A percentile compares a stretch with the other conserved stretches of the same genome.
Conservation (phyloP, 2,888 invertebrate genomes). For the Osedax frankpressi region DNA sequence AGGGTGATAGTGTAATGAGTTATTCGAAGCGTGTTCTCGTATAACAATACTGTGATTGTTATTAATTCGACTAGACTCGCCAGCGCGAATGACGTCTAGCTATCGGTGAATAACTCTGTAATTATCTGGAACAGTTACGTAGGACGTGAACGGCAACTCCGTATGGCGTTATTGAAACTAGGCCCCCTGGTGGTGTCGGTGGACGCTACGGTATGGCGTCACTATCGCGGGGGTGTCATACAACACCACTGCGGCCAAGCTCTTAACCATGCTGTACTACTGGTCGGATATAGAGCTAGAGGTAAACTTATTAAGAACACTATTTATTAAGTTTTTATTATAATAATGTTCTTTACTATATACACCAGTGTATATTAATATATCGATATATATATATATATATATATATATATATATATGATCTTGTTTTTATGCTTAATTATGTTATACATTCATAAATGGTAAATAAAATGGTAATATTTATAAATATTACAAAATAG, state of each 20-base stretch:
- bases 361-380: background rate
- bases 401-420: background rate
- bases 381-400: background rate
- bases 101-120: background rate
- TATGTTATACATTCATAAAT: too few species aligned
- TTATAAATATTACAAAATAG: background rate
- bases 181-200: constrained; percentile 70
- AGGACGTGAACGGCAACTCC: too few species aligned
- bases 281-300: constrained; percentile 68
- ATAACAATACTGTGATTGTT: too few species aligned
- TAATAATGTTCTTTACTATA: background rate
- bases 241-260: constrained; percentile 61
- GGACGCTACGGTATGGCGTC: constrained; percentile 72
- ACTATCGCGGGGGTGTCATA: constrained; percentile 71
- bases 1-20: too few species aligned
- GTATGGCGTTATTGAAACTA: constrained; percentile 54
- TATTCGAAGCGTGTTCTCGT: too few species aligned
- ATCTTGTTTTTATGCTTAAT: background rate
- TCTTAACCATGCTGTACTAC: constrained; percentile 69
- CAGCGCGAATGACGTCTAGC: background rate
- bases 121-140: too few species aligned
- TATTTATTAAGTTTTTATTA: background rate
- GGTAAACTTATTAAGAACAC: constrained; percentile 27
- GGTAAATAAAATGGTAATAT: too few species aligned
- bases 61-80: too few species aligned